Percentiles rank a stretch among this genome's conserved stretches.
phyloP scores from a whole-genome alignment of 2,888 invertebrate genomes.

The Ptychoptera contaminata region DNA sequence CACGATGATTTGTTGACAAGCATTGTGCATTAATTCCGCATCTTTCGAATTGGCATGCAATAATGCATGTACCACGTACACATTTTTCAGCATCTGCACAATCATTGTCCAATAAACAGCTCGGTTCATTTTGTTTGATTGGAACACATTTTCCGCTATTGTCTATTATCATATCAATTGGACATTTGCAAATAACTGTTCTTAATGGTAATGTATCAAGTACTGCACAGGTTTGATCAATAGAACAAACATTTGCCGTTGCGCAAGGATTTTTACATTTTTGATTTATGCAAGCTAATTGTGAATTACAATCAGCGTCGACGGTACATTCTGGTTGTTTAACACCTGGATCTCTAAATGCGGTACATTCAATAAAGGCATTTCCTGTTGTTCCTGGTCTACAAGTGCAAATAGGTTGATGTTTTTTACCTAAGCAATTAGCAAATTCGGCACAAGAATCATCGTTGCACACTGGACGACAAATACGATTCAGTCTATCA shows the following conservation, averaged over 20 bases:
- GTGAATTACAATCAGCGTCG: constrained; percentile 62
- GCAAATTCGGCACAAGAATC: constrained; percentile 67
- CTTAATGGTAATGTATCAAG: constrained; percentile 63
- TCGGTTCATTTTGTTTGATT: constrained; percentile 36
- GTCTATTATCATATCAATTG: constrained; percentile 61
- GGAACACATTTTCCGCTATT: constrained; percentile 53
- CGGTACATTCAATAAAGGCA: constrained; percentile 52
- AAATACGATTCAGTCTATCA: constrained; percentile 66
- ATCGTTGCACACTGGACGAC: constrained; percentile 68
- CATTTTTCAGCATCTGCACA: constrained; percentile 62
- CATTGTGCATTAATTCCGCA: constrained; percentile 78
- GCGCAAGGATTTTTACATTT: constrained; percentile 65
- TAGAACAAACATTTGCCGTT: constrained; percentile 52
- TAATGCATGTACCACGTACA: constrained; percentile 56
- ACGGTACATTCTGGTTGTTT: constrained; percentile 46
- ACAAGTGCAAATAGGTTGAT: constrained; percentile 66
- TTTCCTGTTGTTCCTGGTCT: constrained; percentile 61
- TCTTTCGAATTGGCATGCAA: constrained; percentile 59
- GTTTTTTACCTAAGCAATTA: constrained; percentile 54
- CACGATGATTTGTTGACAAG: constrained; percentile 55
- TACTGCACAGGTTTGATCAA: constrained; percentile 64
- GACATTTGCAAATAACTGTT: constrained; percentile 76
- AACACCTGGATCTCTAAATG: constrained; percentile 29
- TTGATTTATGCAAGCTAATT: constrained; percentile 59
- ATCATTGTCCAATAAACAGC: constrained; percentile 58